These are phyloP conservation scores for Amblyjoppa proteus DNA, from an alignment of 2,888 invertebrate species.

Conservation along the genomic window DNA sequence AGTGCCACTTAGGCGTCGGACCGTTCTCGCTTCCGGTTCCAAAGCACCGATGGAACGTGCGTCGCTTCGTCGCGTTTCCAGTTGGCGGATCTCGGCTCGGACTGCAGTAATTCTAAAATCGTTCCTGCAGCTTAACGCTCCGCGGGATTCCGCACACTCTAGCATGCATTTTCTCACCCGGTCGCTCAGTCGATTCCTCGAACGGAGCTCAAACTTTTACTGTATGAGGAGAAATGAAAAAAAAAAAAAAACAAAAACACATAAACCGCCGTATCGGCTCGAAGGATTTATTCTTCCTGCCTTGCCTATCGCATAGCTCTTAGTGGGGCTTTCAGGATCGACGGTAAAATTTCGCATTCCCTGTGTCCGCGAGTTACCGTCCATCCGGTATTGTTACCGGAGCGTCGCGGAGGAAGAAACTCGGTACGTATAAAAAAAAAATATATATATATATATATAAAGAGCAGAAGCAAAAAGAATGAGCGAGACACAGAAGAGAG, in stretches of 20 bases:
- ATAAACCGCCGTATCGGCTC: too few relatives aligned
- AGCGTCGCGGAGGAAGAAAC: not conserved
- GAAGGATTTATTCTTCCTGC: too few relatives aligned
- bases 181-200: not conserved
- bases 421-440: not conserved
- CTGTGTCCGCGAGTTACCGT: too few relatives aligned
- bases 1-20: slow-evolving; percentile 67
- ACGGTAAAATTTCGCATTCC: too few relatives aligned
- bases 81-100: slow-evolving; percentile 37
- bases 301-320: too few relatives aligned
- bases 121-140: slow-evolving; percentile 8
- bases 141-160: not conserved
- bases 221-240: too few relatives aligned
- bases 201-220: too few relatives aligned
- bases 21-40: slow-evolving; percentile 65
- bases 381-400: too few relatives aligned
- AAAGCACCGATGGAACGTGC: slow-evolving; percentile 53
- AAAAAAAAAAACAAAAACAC: too few relatives aligned
- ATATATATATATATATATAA: not conserved
- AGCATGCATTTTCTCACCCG: not conserved
- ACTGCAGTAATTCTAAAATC: slow-evolving; percentile 49
- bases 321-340: too few relatives aligned
- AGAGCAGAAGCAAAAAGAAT: not conserved
- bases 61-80: slow-evolving; percentile 46
- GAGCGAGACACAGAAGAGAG: not conserved